Evolutionary conservation across 23 tunicate genomes (phyloP).

Genomic region (Clavelina lepadiformis): DNA sequence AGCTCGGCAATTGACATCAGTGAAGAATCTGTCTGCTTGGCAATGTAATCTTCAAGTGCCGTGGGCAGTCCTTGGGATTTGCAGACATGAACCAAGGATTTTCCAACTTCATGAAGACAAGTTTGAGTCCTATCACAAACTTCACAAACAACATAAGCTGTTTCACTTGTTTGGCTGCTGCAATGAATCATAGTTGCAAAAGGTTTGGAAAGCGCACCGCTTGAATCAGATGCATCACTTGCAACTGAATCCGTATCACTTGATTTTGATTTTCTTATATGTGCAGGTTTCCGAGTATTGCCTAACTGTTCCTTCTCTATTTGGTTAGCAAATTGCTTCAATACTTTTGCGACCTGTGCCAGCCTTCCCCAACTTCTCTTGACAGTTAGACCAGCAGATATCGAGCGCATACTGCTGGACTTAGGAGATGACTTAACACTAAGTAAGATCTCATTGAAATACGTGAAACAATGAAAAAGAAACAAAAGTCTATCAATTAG

Average conservation of each 20-base stretch:
- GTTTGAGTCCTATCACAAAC: constrained; percentile 54
- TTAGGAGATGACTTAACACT: constrained; percentile 10
- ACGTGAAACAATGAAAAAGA: constrained; percentile 66
- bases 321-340: constrained; percentile 76
- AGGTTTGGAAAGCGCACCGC: too few relatives aligned
- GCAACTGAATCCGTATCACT: too few relatives aligned
- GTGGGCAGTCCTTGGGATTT: constrained; percentile 79
- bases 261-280: too few relatives aligned
- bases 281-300: too few relatives aligned
- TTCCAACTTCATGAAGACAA: constrained; percentile 74
- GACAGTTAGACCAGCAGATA: constrained; percentile 73
- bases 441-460: constrained; percentile 69
- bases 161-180: constrained; percentile 66
- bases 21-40: constrained; percentile 25
- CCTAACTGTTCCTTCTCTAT: too few relatives aligned
- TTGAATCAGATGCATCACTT: too few relatives aligned
- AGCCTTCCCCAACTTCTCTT: constrained; percentile 80
- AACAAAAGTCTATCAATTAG: constrained; percentile 80
- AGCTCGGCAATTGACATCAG: constrained; percentile 79
- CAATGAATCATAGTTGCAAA: too few relatives aligned
- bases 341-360: constrained; percentile 49
- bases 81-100: constrained; percentile 60
- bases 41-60: constrained; percentile 71
- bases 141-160: constrained; percentile 57
- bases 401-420: constrained; percentile 9